Evolutionary conservation across 2,797 vertebrate genomes (phyloP).

Genomic region (Cynodonichthys magdalenae): DNA sequence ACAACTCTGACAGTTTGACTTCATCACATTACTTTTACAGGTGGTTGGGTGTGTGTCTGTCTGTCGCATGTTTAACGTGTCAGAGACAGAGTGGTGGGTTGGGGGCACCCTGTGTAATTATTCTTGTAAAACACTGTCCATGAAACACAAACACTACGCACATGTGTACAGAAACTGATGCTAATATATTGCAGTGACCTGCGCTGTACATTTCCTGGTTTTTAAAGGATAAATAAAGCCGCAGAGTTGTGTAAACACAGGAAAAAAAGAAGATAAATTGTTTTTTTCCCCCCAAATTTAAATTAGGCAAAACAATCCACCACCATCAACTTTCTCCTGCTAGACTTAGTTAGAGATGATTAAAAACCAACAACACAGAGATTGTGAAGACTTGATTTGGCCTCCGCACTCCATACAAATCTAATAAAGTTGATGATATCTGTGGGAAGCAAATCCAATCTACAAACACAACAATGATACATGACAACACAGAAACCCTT

Average conservation of each 20-base stretch:
- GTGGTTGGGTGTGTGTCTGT: conserved; percentile 61
- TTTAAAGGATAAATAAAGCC: conserved; percentile 30
- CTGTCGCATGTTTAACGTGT: conserved; percentile 69
- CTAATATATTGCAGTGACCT: conserved; percentile 70
- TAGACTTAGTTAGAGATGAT: neutral
- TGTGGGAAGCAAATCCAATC: neutral
- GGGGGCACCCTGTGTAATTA: conserved; percentile 76
- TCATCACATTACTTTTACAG: conserved; percentile 61
- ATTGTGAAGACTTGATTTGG: neutral
- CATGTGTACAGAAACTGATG: conserved; percentile 57
- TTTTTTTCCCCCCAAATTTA: conserved; percentile 36
- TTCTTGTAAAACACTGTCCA: conserved; percentile 68
- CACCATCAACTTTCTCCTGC: neutral
- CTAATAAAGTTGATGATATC: neutral
- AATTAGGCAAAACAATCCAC: conserved; percentile 12
- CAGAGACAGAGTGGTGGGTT: conserved; percentile 59
- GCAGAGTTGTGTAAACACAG: conserved; percentile 2
- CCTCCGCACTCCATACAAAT: neutral
- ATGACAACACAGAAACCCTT: neutral
- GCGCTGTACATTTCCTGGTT: conserved; percentile 51
- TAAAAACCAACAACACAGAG: neutral
- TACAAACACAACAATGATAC: neutral
- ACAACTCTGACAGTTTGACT: conserved; percentile 28
- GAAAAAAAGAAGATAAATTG: conserved; percentile 13
- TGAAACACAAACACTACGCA: conserved; percentile 57